Evolutionary conservation across 2,113 vertebrate species (phyloP).

Genomic region (Asarcornis scutulata): DNA sequence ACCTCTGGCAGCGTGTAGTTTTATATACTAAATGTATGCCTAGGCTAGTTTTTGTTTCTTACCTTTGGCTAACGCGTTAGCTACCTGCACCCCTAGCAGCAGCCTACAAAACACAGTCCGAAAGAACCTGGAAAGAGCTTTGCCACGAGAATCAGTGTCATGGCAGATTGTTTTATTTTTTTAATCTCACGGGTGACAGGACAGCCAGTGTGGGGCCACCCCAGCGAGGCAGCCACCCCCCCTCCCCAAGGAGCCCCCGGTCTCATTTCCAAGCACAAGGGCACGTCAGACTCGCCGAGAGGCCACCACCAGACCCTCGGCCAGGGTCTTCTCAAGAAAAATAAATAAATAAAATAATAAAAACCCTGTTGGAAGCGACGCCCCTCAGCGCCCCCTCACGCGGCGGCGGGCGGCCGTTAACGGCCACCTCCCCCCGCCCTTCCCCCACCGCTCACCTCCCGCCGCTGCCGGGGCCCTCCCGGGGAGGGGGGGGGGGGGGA

Average conservation of each 20-base stretch:
- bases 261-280: background rate
- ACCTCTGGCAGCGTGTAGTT: background rate
- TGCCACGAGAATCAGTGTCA: background rate
- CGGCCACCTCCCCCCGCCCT: background rate
- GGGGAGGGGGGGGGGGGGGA: no score
- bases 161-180: accelerated
- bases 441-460: background rate
- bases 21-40: background rate
- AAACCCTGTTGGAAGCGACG: no score
- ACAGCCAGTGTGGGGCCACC: background rate
- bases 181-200: accelerated
- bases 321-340: accelerated
- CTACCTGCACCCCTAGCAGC: accelerated
- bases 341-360: no score
- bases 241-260: no score
- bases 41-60: accelerated
- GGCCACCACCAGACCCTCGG: accelerated
- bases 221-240: no score
- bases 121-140: background rate
- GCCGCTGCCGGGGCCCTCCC: accelerated
- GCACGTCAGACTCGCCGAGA: background rate
- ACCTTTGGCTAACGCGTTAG: background rate
- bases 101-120: background rate
- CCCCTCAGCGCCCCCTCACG: background rate
- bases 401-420: accelerated